phyloP scores from a whole-genome alignment of 2,113 vertebrate species.

The Collichthys lucidus region DNA sequence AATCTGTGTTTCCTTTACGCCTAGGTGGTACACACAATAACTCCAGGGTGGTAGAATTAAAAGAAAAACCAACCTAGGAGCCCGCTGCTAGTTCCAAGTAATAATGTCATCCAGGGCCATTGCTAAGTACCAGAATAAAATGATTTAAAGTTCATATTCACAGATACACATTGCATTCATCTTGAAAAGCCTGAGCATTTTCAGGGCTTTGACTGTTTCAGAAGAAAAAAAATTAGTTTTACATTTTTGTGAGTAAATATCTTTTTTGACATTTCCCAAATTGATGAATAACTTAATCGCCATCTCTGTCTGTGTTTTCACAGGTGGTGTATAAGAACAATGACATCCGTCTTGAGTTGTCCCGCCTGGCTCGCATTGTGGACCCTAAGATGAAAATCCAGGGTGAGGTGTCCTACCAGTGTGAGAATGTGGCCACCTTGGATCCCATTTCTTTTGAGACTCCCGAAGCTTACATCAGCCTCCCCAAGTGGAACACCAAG shows the following conservation, averaged over 20 bases:
- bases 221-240: background rate
- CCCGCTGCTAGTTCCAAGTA: too few species aligned
- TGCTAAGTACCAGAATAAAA: too few species aligned
- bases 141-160: background rate
- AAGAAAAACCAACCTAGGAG: too few species aligned
- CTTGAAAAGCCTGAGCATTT: background rate
- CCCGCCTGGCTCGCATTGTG: slow-evolving; percentile 94
- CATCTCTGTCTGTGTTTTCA: background rate
- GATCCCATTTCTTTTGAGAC: slow-evolving; percentile 99
- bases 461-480: slow-evolving; percentile 97
- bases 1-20: too few species aligned
- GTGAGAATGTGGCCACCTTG: slow-evolving; percentile 96
- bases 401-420: slow-evolving; percentile 95
- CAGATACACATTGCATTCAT: background rate
- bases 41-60: too few species aligned
- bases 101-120: too few species aligned
- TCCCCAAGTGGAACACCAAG: slow-evolving; percentile 99
- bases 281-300: background rate
- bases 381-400: slow-evolving; percentile 99
- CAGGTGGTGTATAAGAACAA: slow-evolving; percentile 99
- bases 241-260: background rate
- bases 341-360: slow-evolving; percentile 97
- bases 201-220: background rate
- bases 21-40: too few species aligned
- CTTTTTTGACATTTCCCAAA: background rate